Evolutionary conservation across 2,888 invertebrate genomes (phyloP), one percentile per base, ranked within the genome.

Genomic region (Cheilosia urbana): DNA sequence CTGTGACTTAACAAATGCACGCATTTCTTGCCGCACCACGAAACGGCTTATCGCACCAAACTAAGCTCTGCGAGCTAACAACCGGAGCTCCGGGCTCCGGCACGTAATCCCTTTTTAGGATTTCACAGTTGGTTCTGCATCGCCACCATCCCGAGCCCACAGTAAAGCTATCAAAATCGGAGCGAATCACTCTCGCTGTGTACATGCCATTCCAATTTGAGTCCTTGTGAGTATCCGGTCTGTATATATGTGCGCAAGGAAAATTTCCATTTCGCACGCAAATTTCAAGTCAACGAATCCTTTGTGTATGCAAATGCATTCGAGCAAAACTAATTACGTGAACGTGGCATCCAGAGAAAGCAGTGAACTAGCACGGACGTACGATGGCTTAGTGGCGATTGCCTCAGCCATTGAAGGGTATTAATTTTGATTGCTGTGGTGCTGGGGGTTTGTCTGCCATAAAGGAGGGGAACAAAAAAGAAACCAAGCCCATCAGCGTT

Each of bases 351-450:
- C 53, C n/a, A 66, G 53, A 62, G 51, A 49, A 73, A 58, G 53
- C 49, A 69, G 62, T 57, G 55, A 68, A 57, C 57, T 60, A 68
- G 27, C 68, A 69, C 11, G 63, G 19, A 55, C 57, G 27, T 55
- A 62, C 40, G 40, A 77, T 21, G 66, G 53, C 40, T 66, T 77
- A 66, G 55, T 62, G 77, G 71, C 51, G 68, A 75, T 60, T 65
- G 73, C n/a, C 47, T 58, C 13, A 69, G 7, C 69, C 21, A 79
- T 69, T 84, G 83, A 73, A 73, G 78, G 83, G 73, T 79, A 79
- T 83, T 79, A 79, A 69, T 65, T 83, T 68, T 75, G 79, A 84
- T 75, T 79, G 79, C 73, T 75, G 63, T 57, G 62, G 71, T 53
- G 58, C 71, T 53, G 53, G 66, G 40, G 37, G 78, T 63, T 49